Evolutionary conservation across 2,888 invertebrate genomes (phyloP), one percentile per base, ranked within the genome.

Genomic region (Cryptus viduatorius): DNA sequence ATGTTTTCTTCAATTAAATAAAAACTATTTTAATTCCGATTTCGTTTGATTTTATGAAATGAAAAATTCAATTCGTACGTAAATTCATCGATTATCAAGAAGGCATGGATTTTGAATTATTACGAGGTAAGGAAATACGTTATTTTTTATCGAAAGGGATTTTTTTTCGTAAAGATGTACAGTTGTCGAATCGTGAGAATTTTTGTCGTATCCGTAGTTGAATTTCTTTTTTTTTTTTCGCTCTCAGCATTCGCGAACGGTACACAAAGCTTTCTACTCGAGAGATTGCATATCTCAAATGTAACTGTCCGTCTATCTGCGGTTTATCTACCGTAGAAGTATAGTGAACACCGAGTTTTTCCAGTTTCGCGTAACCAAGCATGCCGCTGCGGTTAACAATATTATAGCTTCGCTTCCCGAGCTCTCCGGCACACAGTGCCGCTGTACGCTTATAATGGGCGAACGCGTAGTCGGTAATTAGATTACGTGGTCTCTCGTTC

Each of bases 381-480:
- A 76, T 53, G 71, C 71, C 69, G 69, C 65, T 82, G 68, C 37
- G 37, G 37, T 37, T 37, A 37, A 37, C 7, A 37, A 77, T 77
- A 24, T 59, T 59, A 59, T 19, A 59, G 19, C 59, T 59, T 4
- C 29, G 59, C 12, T 19, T 10, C 53, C 53, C 16, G 31, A n/a
- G 29, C 24, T 19, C 19, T 44, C 67, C 31, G 50, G 46, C 68
- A 37, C 59, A 31, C 78, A 44, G n/a, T n/a, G n/a, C 59, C 48
- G n/a, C n/a, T n/a, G n/a, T n/a, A 31, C 78, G 56, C 59, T 29
- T 75, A 65, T 82, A 82, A 84, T 82, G 78, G 79, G 69, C 64
- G 75, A 71, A 84, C 82, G 84, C 73, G 82, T 73, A 69, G 78
- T 71, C 75, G 48, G 84, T 84, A 84, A 84, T 84, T 84, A 84